A percentile compares a stretch with the other conserved stretches of the same genome.
Conservation (phyloP, 2,113 vertebrate genomes). For the Pygathrix nemaeus region DNA sequence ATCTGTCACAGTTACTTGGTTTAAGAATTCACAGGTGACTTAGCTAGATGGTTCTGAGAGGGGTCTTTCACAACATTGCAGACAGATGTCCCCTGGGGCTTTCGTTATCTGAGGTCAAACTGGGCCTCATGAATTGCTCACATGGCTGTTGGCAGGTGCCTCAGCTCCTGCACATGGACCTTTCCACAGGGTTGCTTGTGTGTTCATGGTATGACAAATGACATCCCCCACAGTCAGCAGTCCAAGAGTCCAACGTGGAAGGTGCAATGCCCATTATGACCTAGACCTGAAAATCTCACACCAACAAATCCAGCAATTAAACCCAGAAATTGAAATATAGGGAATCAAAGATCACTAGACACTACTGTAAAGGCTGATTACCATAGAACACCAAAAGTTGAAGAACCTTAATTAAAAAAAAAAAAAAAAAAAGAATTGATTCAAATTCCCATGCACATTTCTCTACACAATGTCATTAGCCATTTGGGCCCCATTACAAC, state of each 20-base stretch:
- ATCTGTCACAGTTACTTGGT: not conserved
- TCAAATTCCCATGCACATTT: not conserved
- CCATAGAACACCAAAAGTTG: not conserved
- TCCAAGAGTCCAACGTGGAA: not conserved
- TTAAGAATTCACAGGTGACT: not conserved
- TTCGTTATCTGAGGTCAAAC: not conserved
- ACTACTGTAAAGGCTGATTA: not conserved
- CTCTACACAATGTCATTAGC: not conserved
- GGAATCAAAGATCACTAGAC: not conserved
- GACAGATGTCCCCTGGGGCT: not conserved
- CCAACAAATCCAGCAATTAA: not conserved
- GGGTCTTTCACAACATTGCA: not conserved
- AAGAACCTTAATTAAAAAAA: not conserved
- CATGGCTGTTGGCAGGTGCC: fast-evolving
- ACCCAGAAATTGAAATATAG: not conserved
- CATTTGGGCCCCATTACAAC: not conserved
- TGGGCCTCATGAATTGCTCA: not conserved
- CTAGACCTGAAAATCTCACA: not conserved
- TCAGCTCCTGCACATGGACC: fast-evolving
- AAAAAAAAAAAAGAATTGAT: too few relatives aligned
- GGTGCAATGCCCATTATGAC: not conserved
- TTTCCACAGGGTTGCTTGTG: fast-evolving
- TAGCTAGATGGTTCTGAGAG: not conserved
- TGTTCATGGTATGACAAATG: not conserved
- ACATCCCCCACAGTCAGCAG: not conserved